Percentiles rank a stretch among this genome's conserved stretches.
Evolutionary conservation across 37 sponge, comb jelly and placozoan genomes (phyloP).

Genomic region (Halisarca cf. caerulea): DNA sequence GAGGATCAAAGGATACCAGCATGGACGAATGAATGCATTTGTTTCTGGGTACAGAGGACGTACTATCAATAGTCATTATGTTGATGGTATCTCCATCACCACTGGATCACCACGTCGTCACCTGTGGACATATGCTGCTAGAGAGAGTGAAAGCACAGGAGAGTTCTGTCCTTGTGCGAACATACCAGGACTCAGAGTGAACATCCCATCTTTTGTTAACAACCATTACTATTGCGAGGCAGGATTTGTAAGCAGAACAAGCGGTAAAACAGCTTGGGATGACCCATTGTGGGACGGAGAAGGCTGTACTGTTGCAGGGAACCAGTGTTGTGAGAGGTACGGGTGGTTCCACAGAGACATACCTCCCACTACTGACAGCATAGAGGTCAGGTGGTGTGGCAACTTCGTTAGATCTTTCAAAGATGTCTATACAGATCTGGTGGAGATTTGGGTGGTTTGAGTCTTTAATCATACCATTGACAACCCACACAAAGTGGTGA

Average conservation of each 20-base stretch:
- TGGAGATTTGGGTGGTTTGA: slow-evolving; percentile 13
- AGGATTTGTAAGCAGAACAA: neutral
- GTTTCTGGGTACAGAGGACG: neutral
- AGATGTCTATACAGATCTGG: slow-evolving; percentile 27
- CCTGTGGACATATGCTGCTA: slow-evolving; percentile 20
- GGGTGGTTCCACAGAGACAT: slow-evolving; percentile 15
- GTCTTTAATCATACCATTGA: no score
- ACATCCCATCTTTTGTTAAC: slow-evolving; percentile 16
- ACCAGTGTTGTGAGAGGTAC: slow-evolving; percentile 21
- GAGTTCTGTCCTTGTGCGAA: slow-evolving; percentile 2
- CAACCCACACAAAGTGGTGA: no score
- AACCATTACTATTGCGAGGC: slow-evolving; percentile 4
- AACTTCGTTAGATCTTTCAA: neutral
- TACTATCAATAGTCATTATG: neutral
- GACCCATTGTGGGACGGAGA: slow-evolving; percentile 25
- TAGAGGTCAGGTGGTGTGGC: slow-evolving; percentile 29
- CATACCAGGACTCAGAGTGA: neutral
- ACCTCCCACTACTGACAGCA: neutral
- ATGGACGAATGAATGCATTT: slow-evolving; percentile 3
- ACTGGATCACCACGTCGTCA: slow-evolving; percentile 19
- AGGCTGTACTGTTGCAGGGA: slow-evolving; percentile 17
- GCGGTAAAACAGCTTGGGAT: neutral
- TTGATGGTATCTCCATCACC: slow-evolving; percentile 27
- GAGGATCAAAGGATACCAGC: neutral
- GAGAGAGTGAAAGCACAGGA: neutral